Percentiles rank a stretch among this genome's conserved stretches.
Conservation (phyloP, 2,797 vertebrate genomes). For the Enteromius treurensis region DNA sequence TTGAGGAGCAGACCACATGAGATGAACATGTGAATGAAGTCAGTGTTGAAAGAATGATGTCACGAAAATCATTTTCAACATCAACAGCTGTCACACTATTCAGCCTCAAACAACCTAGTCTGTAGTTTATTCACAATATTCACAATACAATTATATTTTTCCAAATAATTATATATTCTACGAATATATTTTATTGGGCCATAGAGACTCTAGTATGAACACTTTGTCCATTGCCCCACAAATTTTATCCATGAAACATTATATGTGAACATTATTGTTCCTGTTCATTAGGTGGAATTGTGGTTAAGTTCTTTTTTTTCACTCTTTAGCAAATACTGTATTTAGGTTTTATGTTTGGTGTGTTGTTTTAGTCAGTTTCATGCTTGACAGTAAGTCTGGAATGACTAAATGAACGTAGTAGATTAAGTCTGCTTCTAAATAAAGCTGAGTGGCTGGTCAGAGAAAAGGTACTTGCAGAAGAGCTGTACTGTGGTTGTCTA, state of each 20-base stretch:
- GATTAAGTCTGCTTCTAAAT: conserved; percentile 38
- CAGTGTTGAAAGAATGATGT: conserved; percentile 4
- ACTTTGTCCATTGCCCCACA: neutral
- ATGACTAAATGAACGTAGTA: conserved; percentile 9
- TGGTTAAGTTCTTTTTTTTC: no score
- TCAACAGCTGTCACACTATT: conserved; percentile 17
- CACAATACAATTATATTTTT: neutral
- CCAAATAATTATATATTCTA: neutral
- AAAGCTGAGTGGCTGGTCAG: conserved; percentile 27
- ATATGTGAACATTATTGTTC: neutral
- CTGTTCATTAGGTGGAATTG: neutral
- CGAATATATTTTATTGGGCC: neutral
- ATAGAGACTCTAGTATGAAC: neutral
- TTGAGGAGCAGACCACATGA: conserved; percentile 10
- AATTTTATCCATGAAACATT: neutral
- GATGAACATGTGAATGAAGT: conserved; percentile 41
- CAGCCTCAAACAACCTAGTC: neutral
- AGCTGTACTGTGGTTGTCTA: conserved; percentile 14
- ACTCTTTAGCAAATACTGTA: neutral
- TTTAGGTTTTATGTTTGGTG: neutral
- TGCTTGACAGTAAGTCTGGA: neutral
- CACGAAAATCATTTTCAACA: neutral
- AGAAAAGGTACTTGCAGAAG: neutral
- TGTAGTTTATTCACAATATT: conserved; percentile 23
- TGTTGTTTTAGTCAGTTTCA: neutral